Evolutionary conservation across 1,140 invertebrate genomes (phyloP).

Genomic region (Agraylea sexmaculata): DNA sequence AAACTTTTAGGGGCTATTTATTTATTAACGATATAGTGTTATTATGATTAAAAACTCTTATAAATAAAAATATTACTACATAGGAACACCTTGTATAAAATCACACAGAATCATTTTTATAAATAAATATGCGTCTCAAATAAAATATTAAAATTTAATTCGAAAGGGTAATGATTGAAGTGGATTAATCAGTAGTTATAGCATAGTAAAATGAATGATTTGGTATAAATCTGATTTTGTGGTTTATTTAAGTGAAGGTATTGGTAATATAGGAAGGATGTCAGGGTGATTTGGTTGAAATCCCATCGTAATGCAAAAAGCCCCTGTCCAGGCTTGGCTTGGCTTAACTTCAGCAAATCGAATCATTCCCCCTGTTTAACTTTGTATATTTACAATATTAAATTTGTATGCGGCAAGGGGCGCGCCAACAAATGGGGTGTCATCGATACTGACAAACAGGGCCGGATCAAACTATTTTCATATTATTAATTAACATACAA

Average conservation of each 20-base stretch:
- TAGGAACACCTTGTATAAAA: no score
- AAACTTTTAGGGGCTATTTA: no score
- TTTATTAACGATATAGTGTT: no score
- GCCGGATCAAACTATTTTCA: no score
- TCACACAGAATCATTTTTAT: no score
- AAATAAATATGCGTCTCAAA: neutral
- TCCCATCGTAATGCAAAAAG: conserved; percentile 19
- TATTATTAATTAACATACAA: no score
- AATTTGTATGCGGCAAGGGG: conserved; percentile 22
- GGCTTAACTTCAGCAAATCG: conserved; percentile 14
- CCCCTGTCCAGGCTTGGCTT: conserved; percentile 12
- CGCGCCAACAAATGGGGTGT: neutral
- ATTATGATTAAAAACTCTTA: no score
- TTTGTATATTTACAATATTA: conserved; percentile 24
- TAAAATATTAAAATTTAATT: neutral
- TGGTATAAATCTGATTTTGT: neutral
- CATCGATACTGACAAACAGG: neutral
- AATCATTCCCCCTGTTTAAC: conserved; percentile 23
- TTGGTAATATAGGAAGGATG: conserved; percentile 4
- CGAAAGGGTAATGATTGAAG: neutral
- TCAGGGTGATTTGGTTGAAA: conserved; percentile 10
- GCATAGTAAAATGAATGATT: neutral
- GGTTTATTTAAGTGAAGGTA: conserved; percentile 3
- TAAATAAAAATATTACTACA: no score
- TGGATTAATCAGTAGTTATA: conserved; percentile 10